These are phyloP conservation scores for Eulacestoma nigropectus DNA, from an alignment of 2,113 vertebrate species.

Conservation along the genomic window DNA sequence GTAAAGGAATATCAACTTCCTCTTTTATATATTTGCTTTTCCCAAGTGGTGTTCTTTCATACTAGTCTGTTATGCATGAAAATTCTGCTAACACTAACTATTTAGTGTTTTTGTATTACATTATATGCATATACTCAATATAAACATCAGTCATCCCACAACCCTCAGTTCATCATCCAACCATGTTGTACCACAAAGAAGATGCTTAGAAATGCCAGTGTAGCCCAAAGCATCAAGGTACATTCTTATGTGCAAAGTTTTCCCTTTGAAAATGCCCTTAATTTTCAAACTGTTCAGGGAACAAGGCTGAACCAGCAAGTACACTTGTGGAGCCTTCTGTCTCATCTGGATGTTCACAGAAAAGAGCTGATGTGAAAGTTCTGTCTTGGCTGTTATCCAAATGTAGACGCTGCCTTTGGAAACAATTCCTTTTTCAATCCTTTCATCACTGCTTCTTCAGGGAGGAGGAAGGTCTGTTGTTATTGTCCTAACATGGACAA, in stretches of 20 bases:
- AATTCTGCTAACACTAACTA: not conserved
- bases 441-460: not conserved
- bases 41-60: not conserved
- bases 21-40: not conserved
- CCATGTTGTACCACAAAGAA: not conserved
- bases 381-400: not conserved
- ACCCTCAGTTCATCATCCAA: not conserved
- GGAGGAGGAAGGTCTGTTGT: not conserved
- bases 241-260: conserved; percentile 76
- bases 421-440: not conserved
- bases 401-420: not conserved
- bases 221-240: not conserved
- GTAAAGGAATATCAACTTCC: not conserved
- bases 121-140: not conserved
- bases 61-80: not conserved
- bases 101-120: not conserved
- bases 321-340: conserved; percentile 40
- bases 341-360: not conserved
- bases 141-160: not conserved
- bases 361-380: not conserved
- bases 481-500: not conserved
- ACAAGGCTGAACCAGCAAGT: conserved; percentile 34
- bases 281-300: conserved; percentile 19
- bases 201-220: not conserved
- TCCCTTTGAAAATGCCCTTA: conserved; percentile 67